Evolutionary conservation across 1,140 invertebrate genomes (phyloP).

Genomic region (Cydia fagiglandana): DNA sequence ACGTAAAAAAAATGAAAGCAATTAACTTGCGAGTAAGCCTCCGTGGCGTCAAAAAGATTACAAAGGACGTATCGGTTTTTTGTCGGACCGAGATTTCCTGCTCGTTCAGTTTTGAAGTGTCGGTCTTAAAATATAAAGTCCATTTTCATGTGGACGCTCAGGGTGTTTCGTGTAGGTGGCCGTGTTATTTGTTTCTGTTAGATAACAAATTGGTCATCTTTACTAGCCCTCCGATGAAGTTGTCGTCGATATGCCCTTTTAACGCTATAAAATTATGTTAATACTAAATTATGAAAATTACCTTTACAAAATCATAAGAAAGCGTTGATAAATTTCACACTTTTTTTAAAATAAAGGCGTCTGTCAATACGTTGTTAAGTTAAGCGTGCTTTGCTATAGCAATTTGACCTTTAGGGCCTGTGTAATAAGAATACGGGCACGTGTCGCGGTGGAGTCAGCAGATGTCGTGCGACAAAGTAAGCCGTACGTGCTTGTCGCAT

Average conservation of each 20-base stretch:
- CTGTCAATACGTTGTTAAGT: constrained; percentile 38
- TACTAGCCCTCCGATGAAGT: constrained; percentile 62
- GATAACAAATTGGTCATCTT: constrained; percentile 71
- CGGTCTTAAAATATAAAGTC: constrained; percentile 38
- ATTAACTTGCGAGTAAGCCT: constrained; percentile 69
- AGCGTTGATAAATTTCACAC: constrained; percentile 58
- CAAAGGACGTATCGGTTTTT: constrained; percentile 74
- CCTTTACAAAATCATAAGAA: neutral
- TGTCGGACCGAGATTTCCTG: constrained; percentile 35
- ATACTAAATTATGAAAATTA: constrained; percentile 38
- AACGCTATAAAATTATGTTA: constrained; percentile 37
- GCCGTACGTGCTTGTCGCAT: constrained; percentile 65
- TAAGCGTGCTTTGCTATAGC: neutral
- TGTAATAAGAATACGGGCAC: constrained; percentile 37
- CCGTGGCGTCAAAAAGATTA: constrained; percentile 74
- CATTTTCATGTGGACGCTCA: constrained; percentile 33
- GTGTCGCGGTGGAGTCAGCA: constrained; percentile 37
- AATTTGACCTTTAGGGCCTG: constrained; percentile 40
- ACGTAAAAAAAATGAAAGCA: constrained; percentile 66
- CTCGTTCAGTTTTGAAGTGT: constrained; percentile 42
- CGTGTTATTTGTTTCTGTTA: constrained; percentile 65
- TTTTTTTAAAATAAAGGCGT: constrained; percentile 55
- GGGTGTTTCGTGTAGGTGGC: constrained; percentile 56
- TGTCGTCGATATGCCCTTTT: constrained; percentile 42
- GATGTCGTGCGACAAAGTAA: constrained; percentile 75